A percentile compares a stretch with the other conserved stretches of the same genome.
These are phyloP conservation scores for Belonocnema kinseyi DNA, from an alignment of 1,140 invertebrate species.

Conservation along the genomic window DNA sequence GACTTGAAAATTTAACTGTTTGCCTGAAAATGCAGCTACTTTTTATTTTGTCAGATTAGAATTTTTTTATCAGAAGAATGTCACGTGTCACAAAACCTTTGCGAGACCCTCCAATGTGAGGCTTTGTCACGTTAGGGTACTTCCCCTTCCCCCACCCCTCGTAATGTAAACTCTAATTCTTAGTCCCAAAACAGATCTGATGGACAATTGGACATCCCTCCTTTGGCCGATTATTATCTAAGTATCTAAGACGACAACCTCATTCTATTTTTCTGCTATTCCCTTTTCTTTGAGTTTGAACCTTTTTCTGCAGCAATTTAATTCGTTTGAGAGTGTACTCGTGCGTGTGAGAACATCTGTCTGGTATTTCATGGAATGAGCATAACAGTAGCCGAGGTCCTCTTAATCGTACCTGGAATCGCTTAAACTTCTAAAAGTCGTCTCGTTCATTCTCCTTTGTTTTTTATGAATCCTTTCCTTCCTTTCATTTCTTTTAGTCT, in stretches of 20 bases:
- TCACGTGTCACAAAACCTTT: too few species aligned
- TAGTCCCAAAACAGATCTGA: neutral
- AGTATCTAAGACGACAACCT: slow-evolving; percentile 35
- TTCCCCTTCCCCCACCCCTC: too few species aligned
- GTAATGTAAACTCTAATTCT: too few species aligned
- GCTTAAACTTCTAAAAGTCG: slow-evolving; percentile 50
- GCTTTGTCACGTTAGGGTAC: too few species aligned
- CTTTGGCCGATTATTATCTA: neutral
- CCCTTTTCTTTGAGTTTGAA: neutral
- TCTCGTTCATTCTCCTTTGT: slow-evolving; percentile 40
- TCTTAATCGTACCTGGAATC: slow-evolving; percentile 57
- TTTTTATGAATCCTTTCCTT: slow-evolving; percentile 46
- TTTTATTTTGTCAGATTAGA: too few species aligned
- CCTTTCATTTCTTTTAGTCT: slow-evolving; percentile 35
- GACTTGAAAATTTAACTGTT: too few species aligned
- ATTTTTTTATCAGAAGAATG: too few species aligned
- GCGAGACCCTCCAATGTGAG: too few species aligned
- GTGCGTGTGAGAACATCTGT: slow-evolving; percentile 21
- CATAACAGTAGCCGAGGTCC: slow-evolving; percentile 45
- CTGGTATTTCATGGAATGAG: slow-evolving; percentile 45
- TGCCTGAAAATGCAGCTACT: too few species aligned
- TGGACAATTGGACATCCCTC: neutral
- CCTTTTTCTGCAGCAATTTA: neutral
- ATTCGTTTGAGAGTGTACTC: slow-evolving; percentile 1
- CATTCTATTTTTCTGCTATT: slow-evolving; percentile 17